A percentile compares a stretch with the other conserved stretches of the same genome.
Conservation (phyloP, 64 coral and sea anemone genomes). For the Anthopleura sola region DNA sequence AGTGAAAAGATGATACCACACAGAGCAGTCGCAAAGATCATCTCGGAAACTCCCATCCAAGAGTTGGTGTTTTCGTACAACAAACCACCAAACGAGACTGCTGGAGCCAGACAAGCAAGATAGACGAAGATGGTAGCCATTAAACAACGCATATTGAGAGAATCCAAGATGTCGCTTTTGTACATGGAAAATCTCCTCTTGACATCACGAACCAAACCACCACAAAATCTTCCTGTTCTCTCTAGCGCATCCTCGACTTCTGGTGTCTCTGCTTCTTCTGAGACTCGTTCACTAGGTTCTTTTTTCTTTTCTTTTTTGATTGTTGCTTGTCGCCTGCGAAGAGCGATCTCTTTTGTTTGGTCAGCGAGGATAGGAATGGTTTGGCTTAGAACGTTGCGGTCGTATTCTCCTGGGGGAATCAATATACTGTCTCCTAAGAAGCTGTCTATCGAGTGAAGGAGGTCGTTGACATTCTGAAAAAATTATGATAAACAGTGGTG, state of each 20-base stretch:
- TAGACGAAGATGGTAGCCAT: conserved; percentile 89
- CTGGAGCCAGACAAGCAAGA: conserved; percentile 87
- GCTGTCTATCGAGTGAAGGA: conserved; percentile 36
- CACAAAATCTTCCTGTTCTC: conserved; percentile 84
- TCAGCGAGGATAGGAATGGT: conserved; percentile 74
- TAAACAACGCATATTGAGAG: conserved; percentile 70
- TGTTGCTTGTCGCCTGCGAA: conserved; percentile 30
- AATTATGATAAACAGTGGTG: no score
- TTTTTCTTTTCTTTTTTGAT: conserved; percentile 13
- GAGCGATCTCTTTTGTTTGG: conserved; percentile 62
- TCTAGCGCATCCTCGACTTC: conserved; percentile 65
- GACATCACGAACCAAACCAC: conserved; percentile 85
- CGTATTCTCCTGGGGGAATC: conserved; percentile 97
- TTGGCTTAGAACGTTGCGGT: conserved; percentile 76
- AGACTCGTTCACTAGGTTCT: not conserved
- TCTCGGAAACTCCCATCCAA: conserved; percentile 98
- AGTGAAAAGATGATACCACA: conserved; percentile 81
- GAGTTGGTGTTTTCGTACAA: conserved; percentile 70
- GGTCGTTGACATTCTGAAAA: conserved; percentile 58
- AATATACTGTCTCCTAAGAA: conserved; percentile 69
- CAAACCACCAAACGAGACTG: conserved; percentile 90
- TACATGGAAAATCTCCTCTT: conserved; percentile 69
- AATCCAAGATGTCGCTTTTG: conserved; percentile 78
- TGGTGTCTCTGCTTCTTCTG: not conserved
- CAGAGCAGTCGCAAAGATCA: conserved; percentile 81